phyloP scores from a whole-genome alignment of 2,797 vertebrate genomes.

The Menidia menidia region DNA sequence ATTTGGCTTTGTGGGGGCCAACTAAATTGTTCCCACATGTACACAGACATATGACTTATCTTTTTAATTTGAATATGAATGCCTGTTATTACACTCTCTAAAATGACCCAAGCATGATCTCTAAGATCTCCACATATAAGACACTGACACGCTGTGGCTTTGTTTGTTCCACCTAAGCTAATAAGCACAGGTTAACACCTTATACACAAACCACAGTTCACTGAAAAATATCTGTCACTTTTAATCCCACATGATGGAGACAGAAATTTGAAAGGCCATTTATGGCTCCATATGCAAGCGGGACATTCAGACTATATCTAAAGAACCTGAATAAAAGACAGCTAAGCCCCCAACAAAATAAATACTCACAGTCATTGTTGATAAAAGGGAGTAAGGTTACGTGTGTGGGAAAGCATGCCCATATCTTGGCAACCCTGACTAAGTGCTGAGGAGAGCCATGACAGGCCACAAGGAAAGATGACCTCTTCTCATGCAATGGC shows the following conservation, averaged over 20 bases:
- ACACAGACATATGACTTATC: conserved; percentile 9
- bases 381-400: conserved; percentile 29
- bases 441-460: conserved; percentile 34
- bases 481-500: conserved; percentile 78
- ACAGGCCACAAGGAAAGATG: conserved; percentile 54
- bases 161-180: too few species aligned
- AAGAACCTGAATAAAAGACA: conserved; percentile 16
- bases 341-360: conserved; percentile 26
- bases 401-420: conserved; percentile 61
- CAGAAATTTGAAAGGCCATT: too few species aligned
- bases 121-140: too few species aligned
- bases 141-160: too few species aligned
- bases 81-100: not conserved
- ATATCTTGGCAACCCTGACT: conserved; percentile 54
- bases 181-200: too few species aligned
- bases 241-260: too few species aligned
- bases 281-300: too few species aligned
- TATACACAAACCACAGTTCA: too few species aligned
- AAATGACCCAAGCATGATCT: not conserved
- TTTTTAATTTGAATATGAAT: not conserved
- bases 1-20: not conserved
- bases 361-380: conserved; percentile 40
- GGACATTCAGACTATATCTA: too few species aligned
- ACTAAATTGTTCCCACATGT: not conserved
- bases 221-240: too few species aligned